These are phyloP conservation scores for Phrixothrix hirtus DNA, from an alignment of 2,888 invertebrate genomes.

Conservation along the genomic window DNA sequence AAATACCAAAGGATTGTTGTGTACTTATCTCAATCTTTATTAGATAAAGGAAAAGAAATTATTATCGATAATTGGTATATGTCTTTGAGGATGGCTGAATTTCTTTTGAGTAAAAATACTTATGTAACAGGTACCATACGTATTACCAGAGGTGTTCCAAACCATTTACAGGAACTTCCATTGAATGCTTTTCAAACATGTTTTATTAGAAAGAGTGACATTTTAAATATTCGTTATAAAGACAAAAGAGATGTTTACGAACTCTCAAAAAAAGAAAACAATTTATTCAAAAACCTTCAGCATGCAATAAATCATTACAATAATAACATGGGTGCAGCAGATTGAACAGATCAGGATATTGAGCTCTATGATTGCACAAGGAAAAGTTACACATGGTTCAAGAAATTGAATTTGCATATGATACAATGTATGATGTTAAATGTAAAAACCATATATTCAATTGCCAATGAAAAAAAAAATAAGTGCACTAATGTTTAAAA, in stretches of 20 bases:
- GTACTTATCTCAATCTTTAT: too few species aligned
- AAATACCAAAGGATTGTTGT: too few species aligned
- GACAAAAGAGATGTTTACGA: conserved; percentile 1
- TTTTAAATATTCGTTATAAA: background rate
- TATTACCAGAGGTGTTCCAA: background rate
- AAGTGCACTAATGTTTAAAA: too few species aligned
- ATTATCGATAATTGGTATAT: background rate
- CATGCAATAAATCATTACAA: background rate
- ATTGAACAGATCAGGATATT: background rate
- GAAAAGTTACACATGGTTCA: too few species aligned
- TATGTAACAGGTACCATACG: background rate
- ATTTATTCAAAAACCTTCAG: background rate
- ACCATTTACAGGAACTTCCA: background rate
- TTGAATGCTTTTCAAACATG: background rate
- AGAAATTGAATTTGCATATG: too few species aligned
- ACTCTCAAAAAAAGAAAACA: background rate
- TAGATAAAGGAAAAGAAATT: conserved; percentile 2
- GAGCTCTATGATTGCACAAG: too few species aligned
- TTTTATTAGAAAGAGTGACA: conserved; percentile 1
- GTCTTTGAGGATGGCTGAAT: background rate
- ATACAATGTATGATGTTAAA: too few species aligned
- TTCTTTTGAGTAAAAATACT: background rate
- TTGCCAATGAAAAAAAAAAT: too few species aligned
- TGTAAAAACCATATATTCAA: too few species aligned
- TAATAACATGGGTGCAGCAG: background rate